Base-by-base conservation (phyloP, 1,140 invertebrate species). In the Psix sp. region DNA sequence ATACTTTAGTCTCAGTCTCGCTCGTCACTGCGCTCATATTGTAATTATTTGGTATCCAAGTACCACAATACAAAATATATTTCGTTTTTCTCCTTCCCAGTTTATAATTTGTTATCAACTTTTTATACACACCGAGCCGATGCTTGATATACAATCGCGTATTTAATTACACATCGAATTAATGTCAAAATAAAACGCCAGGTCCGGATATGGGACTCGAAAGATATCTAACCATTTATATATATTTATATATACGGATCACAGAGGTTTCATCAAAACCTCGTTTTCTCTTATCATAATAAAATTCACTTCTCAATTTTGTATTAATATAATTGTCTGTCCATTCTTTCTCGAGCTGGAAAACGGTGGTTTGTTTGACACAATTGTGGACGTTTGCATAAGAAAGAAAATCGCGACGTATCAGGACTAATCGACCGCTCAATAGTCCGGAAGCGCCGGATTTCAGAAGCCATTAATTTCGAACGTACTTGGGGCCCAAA, bases 401-500 rank as follows among this genome's bases (percentile, higher is more conserved):
- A 43, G 10, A 26, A 9, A 63, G 26, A 35, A 24, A 6, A 49
- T 35, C 45, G 13, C 60, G 66, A 76, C 76, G 21, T 74, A 80
- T 84, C 78, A 75, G 77, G 45, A 78, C 80, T 79, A 80, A 85
- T 77, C 66, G 77, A 85, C 82, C 83, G 83, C 83, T 40, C 39
- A 45, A 62, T 15, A 11, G 26, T 45, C 36, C 38, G 45, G 17
- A 45, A 62, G 26, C 26, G 31, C 18, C 67, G 46, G 73, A 54
- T 63, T 39, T 21, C 3, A 5, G 43, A 42, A 54, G 31, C 29
- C 18, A n/a, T 11, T 18, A 7, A 54, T 49, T 43, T 62, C 54
- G 48, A 54, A 56, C 14, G 16, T 36, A 35, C 20, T 24, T 60
- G 40, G 76, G 78, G 80, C 80, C 82, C 80, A 81, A 82, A 81